Evolutionary conservation across 2,113 vertebrate genomes (phyloP).

Genomic region (Periophthalmus modestus): DNA sequence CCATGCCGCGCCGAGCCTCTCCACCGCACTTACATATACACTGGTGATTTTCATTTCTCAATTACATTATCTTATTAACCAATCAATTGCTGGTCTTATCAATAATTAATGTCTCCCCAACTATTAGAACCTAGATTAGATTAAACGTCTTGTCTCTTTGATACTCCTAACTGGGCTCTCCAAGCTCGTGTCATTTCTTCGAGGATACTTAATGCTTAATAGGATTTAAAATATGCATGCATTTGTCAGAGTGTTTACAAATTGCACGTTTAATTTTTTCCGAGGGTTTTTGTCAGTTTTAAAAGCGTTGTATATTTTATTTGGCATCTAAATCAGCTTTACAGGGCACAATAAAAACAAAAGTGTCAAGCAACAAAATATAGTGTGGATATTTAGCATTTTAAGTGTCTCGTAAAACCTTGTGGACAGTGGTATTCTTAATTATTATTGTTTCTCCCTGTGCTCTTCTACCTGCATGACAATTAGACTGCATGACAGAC

Average conservation of each 20-base stretch:
- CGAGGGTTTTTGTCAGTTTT: neutral
- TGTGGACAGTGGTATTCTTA: neutral
- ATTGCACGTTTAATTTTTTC: constrained; percentile 1
- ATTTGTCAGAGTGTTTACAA: constrained; percentile 15
- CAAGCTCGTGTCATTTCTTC: constrained; percentile 42
- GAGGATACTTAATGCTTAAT: constrained; percentile 23
- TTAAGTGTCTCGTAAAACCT: constrained; percentile 1
- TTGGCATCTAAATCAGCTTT: constrained; percentile 1
- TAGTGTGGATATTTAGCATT: constrained; percentile 1
- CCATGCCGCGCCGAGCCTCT: constrained; percentile 50
- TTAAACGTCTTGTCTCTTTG: constrained; percentile 75
- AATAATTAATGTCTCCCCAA: constrained; percentile 81
- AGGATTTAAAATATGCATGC: constrained; percentile 17
- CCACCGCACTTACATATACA: constrained; percentile 57
- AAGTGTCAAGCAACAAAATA: constrained; percentile 13
- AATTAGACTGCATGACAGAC: constrained; percentile 11
- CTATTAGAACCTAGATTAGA: constrained; percentile 79
- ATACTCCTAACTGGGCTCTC: constrained; percentile 66
- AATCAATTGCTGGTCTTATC: constrained; percentile 82
- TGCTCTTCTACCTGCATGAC: constrained; percentile 7
- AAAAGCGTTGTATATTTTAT: constrained; percentile 1
- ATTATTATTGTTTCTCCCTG: neutral
- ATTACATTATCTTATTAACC: constrained; percentile 85
- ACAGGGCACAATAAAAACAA: constrained; percentile 1
- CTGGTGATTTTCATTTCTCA: constrained; percentile 84